Conservation (phyloP, 2,888 invertebrate genomes). For the Drosophila anceps region DNA sequence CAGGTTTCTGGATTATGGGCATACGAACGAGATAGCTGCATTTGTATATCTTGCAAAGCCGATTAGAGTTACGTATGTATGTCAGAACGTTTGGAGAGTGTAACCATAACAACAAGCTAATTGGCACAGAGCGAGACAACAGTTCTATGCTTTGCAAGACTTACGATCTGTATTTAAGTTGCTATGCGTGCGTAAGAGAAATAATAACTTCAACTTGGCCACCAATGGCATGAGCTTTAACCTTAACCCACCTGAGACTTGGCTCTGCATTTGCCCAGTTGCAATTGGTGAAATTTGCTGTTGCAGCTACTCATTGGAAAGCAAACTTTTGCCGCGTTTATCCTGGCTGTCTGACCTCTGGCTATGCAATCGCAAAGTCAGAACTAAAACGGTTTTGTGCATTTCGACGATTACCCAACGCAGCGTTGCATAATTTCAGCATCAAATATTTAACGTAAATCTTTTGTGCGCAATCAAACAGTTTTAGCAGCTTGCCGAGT, state of each 20-base stretch:
- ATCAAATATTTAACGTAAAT: slow-evolving; percentile 80
- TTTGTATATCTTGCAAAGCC: neutral
- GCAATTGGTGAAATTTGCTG: slow-evolving; percentile 24
- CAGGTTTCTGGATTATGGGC: neutral
- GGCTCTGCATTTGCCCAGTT: neutral
- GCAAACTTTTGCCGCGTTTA: slow-evolving; percentile 12
- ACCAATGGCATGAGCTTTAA: slow-evolving; percentile 12
- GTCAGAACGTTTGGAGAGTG: neutral
- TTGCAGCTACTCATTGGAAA: slow-evolving; percentile 14
- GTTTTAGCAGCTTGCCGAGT: slow-evolving; percentile 50
- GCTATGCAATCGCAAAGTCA: slow-evolving; percentile 38
- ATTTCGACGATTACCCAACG: slow-evolving; percentile 75
- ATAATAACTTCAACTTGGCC: neutral
- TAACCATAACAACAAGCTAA: neutral
- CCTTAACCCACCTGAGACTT: slow-evolving; percentile 2
- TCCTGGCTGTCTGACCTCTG: slow-evolving; percentile 31
- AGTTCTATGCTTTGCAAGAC: no score
- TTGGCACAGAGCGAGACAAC: neutral
- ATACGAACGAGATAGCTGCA: neutral
- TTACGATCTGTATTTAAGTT: neutral
- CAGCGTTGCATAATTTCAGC: slow-evolving; percentile 79
- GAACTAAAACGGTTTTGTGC: slow-evolving; percentile 59
- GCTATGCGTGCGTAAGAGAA: neutral
- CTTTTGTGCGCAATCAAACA: slow-evolving; percentile 78
- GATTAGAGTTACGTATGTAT: neutral